Percentiles rank a stretch among this genome's conserved stretches.
These are phyloP conservation scores for Salpingus planirostris DNA, from an alignment of 2,888 invertebrate species.

Conservation along the genomic window DNA sequence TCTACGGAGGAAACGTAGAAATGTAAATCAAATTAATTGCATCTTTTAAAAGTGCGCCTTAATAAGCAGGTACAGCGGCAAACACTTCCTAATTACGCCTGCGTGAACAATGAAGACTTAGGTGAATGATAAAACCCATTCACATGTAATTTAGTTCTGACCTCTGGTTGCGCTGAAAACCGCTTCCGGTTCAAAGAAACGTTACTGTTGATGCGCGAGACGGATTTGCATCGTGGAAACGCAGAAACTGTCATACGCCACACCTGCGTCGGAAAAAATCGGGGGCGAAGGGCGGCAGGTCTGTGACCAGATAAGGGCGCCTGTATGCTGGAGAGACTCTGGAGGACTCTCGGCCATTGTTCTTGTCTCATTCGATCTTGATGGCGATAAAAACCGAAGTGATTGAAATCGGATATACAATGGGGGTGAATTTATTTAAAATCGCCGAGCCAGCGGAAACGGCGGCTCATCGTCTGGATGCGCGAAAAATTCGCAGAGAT, in stretches of 20 bases:
- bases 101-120: slow-evolving; percentile 19
- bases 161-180: slow-evolving; percentile 20
- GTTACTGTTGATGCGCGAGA: slow-evolving; percentile 10
- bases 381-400: slow-evolving; percentile 26
- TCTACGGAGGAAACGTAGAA: slow-evolving; percentile 18
- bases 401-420: slow-evolving; percentile 30
- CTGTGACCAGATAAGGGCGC: slow-evolving; percentile 28
- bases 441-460: slow-evolving; percentile 17
- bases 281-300: slow-evolving; percentile 6
- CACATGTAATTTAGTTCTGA: slow-evolving; percentile 24
- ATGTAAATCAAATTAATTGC: slow-evolving; percentile 23
- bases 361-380: slow-evolving; percentile 33
- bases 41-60: slow-evolving; percentile 17
- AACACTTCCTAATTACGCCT: slow-evolving; percentile 23
- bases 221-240: slow-evolving; percentile 10
- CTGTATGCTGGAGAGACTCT: no score
- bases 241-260: no score
- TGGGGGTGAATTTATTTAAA: slow-evolving; percentile 30
- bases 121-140: slow-evolving; percentile 25
- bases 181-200: slow-evolving; percentile 19
- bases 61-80: slow-evolving; percentile 19
- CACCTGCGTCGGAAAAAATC: no score
- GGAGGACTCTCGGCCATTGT: no score
- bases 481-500: no score
- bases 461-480: no score